Conservation (phyloP, 2,113 vertebrate genomes). For the Dryoscopus gambensis region DNA sequence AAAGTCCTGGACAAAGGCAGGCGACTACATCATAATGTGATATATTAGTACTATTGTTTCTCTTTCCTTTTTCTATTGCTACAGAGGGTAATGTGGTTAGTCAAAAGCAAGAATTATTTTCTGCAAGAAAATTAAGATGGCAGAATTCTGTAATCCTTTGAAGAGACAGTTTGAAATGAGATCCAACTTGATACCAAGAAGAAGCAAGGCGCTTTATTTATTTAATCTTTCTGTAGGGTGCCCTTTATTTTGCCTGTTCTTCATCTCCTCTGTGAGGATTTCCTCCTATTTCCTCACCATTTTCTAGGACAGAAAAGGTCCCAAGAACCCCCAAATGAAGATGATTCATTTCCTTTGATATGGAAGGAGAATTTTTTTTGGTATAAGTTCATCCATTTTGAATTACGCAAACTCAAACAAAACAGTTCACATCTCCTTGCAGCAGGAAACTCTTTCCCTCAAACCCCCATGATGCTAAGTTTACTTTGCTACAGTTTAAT, state of each 20-base stretch:
- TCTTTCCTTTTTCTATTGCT: background rate
- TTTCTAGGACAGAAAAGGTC: background rate
- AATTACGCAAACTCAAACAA: background rate
- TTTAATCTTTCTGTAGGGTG: background rate
- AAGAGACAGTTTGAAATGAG: background rate
- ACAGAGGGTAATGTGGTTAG: background rate
- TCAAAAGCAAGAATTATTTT: background rate
- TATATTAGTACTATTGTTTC: background rate
- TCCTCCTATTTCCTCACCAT: background rate
- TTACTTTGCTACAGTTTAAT: background rate
- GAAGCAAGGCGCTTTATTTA: background rate
- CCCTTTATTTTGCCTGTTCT: background rate
- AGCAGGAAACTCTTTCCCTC: background rate
- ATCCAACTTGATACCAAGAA: background rate
- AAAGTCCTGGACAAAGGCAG: background rate
- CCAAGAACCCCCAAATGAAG: background rate
- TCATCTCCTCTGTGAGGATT: background rate
- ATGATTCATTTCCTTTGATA: background rate
- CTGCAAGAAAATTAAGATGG: background rate
- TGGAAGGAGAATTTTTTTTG: background rate
- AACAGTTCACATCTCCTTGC: background rate
- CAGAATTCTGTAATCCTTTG: background rate
- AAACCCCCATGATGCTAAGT: background rate
- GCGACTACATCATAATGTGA: background rate
- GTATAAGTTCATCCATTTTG: background rate